Conservation (phyloP, 2,888 invertebrate species). For the Thereva unica region DNA sequence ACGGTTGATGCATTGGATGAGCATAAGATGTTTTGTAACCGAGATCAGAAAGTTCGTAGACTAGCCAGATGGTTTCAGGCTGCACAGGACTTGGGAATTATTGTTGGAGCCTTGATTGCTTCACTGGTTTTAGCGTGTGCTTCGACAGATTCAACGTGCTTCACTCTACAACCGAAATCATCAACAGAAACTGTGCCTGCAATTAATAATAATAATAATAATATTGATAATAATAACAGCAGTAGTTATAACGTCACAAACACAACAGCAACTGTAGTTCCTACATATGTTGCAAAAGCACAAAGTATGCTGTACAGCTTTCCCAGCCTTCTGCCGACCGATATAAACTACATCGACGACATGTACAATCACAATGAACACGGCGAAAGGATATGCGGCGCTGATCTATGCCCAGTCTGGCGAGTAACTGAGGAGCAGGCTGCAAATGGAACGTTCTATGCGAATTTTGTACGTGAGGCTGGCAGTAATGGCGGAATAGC, state of each 20-base stretch:
- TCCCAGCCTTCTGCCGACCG: conserved; percentile 25
- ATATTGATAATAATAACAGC: conserved; percentile 18
- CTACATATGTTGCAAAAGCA: conserved; percentile 19
- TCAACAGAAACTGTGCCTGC: neutral
- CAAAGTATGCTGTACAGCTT: conserved; percentile 38
- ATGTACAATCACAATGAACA: conserved; percentile 62
- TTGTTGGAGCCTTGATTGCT: conserved; percentile 61
- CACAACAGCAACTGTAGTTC: conserved; percentile 14
- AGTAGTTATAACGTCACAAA: conserved; percentile 18
- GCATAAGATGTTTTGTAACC: conserved; percentile 56
- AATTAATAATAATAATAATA: conserved; percentile 1
- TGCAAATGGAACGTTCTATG: conserved; percentile 47
- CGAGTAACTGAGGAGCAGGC: conserved; percentile 41
- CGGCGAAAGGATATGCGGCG: conserved; percentile 64
- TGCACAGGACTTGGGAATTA: conserved; percentile 64
- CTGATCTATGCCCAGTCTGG: conserved; percentile 62
- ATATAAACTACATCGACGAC: conserved; percentile 53
- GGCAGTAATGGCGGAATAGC: conserved; percentile 49
- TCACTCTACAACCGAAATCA: conserved; percentile 17
- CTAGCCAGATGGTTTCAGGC: conserved; percentile 62
- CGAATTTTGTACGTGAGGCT: conserved; percentile 51
- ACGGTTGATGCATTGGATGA: conserved; percentile 52
- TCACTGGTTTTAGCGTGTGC: conserved; percentile 59
- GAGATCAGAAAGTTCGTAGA: conserved; percentile 59
- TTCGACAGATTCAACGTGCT: conserved; percentile 52